Evolutionary conservation across 2,797 vertebrate genomes (phyloP).

Genomic region (Austrolebias charrua): DNA sequence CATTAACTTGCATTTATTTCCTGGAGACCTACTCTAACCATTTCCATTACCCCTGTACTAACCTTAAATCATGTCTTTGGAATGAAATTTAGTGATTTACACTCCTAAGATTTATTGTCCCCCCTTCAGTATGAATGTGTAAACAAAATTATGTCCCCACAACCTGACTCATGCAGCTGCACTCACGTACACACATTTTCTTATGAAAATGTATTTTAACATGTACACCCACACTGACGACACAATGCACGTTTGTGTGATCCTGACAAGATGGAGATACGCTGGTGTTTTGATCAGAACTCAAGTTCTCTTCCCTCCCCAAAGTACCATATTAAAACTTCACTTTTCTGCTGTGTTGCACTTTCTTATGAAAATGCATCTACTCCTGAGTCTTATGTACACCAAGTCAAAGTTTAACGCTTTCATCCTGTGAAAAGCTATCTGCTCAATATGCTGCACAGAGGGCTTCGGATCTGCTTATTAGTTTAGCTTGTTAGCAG

Average conservation of each 20-base stretch:
- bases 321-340: constrained; percentile 43
- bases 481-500: constrained; percentile 73
- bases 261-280: constrained; percentile 7
- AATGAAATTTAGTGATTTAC: neutral
- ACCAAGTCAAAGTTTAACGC: constrained; percentile 62
- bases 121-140: neutral
- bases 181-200: neutral
- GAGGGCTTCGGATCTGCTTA: constrained; percentile 62
- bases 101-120: neutral
- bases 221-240: neutral
- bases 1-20: neutral
- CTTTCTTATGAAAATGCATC: constrained; percentile 59
- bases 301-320: neutral
- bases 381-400: constrained; percentile 36
- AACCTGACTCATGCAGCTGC: neutral
- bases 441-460: constrained; percentile 66
- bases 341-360: constrained; percentile 64
- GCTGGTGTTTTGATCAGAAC: constrained; percentile 37
- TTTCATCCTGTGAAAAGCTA: constrained; percentile 65
- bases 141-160: constrained; percentile 8
- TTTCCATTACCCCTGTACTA: neutral
- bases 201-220: neutral
- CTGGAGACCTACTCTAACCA: neutral
- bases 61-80: constrained; percentile 2
- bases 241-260: constrained; percentile 17